Base-by-base conservation (phyloP, 2,888 invertebrate species). In the Epinotia nisella region DNA sequence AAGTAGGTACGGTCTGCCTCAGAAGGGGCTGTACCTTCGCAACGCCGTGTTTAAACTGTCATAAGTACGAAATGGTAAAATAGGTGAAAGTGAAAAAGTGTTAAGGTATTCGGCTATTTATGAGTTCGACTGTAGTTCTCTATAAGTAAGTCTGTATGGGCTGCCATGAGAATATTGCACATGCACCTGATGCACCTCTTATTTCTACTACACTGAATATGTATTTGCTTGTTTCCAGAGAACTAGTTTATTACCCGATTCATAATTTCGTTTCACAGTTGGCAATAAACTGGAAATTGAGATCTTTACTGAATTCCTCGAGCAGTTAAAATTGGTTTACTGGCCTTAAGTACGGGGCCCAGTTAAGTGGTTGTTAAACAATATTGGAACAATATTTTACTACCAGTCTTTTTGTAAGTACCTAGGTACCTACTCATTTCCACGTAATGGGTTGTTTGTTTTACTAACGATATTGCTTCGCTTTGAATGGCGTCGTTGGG, bases 211-310 rank as follows among this genome's bases (percentile, higher is more conserved):
- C 29, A 29, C 1, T 58, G 58, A 21, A 24, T 21, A 29, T 58
- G 24, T 56, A 49, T 49, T 49, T 49, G 49, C 35, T 21, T 24
- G 21, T 29, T 56, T 13, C 24, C 24, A 7, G 15, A 13, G 56
- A 56, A 56, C 21, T 56, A 24, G 56, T 55, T 21, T 55, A 24
- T 21, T 55, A 21, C 13, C 21, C n/a, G n/a, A 29, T 49, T 29
- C 15, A 29, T 59, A 59, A 68, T 59, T 45, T 68, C 19, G 35
- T 29, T 45, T 41, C 19, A 41, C 24, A 39, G 66, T 58, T 58
- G n/a, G 58, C 67, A 58, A 58, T 68, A 68, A 68, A 59, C 24
- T 17, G 41, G 17, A 49, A 68, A 35, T 59, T 49, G 49, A 45
- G 29, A 29, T 67, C 24, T 67, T 67, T 49, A 67, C 11, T 67